These are phyloP conservation scores for Nothoprocta pentlandii DNA, from an alignment of 2,113 vertebrate species.

Conservation along the genomic window DNA sequence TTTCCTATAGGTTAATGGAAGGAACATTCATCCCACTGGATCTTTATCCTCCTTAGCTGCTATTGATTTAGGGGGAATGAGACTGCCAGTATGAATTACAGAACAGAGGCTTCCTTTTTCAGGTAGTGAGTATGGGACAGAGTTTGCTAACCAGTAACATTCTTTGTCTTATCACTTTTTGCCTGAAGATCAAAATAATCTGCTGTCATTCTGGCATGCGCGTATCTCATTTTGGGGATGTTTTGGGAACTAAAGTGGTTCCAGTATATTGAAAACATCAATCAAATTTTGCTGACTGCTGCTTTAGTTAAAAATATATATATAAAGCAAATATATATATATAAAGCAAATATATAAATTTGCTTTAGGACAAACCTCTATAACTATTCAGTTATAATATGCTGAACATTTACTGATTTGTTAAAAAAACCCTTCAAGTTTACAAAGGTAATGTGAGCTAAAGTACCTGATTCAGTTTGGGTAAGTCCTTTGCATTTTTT, in stretches of 20 bases:
- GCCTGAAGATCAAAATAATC: neutral
- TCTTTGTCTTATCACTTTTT: neutral
- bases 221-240: neutral
- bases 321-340: no score
- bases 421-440: neutral
- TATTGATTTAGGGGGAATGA: neutral
- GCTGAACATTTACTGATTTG: neutral
- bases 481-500: conserved; percentile 90
- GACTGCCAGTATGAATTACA: neutral
- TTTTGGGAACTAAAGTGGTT: neutral
- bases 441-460: neutral
- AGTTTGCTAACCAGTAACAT: neutral
- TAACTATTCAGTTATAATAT: neutral
- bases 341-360: neutral
- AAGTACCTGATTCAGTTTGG: conserved; percentile 93
- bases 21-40: neutral
- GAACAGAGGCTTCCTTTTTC: neutral
- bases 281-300: neutral
- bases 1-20: neutral
- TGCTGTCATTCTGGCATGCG: fast-evolving
- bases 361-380: neutral
- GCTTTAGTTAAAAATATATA: neutral
- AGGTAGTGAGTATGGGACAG: neutral
- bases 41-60: neutral
- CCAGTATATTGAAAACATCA: neutral